A percentile compares a stretch with the other conserved stretches of the same genome.
Evolutionary conservation across 2,888 invertebrate genomes (phyloP).

Genomic region (Lydus trimaculatus): DNA sequence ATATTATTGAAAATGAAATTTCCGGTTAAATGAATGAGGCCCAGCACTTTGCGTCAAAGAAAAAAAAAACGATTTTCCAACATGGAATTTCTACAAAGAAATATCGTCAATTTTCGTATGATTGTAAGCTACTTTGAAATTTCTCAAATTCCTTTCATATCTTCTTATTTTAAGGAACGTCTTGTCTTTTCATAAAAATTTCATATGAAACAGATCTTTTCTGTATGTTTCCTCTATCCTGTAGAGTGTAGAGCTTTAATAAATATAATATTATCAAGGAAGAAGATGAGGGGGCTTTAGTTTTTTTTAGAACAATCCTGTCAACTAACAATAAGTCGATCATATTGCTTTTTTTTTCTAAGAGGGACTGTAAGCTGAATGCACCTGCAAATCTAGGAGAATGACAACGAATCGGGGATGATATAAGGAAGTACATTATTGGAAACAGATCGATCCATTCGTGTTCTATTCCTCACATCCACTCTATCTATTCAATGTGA

Average conservation of each 20-base stretch:
- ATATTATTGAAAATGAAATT: not conserved
- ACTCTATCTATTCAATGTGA: not conserved
- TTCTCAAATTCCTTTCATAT: not conserved
- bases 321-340: not conserved
- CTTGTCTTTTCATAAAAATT: not conserved
- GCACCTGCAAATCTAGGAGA: slow-evolving; percentile 18
- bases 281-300: not conserved
- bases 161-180: not conserved
- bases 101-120: not conserved
- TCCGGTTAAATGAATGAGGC: not conserved
- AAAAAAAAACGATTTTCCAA: too few relatives aligned
- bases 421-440: slow-evolving; percentile 29
- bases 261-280: slow-evolving; percentile 9
- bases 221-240: not conserved
- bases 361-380: slow-evolving; percentile 28
- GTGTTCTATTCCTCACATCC: not conserved
- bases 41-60: slow-evolving; percentile 4
- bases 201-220: not conserved
- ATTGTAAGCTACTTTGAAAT: not conserved
- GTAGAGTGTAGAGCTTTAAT: slow-evolving; percentile 1
- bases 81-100: too few relatives aligned
- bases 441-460: slow-evolving; percentile 34
- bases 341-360: slow-evolving; percentile 15
- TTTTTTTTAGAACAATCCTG: not conserved
- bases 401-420: not conserved